A percentile compares a stretch with the other conserved stretches of the same genome.
These are phyloP conservation scores for Epirrita christyi DNA, from an alignment of 2,888 invertebrate species.

Conservation along the genomic window DNA sequence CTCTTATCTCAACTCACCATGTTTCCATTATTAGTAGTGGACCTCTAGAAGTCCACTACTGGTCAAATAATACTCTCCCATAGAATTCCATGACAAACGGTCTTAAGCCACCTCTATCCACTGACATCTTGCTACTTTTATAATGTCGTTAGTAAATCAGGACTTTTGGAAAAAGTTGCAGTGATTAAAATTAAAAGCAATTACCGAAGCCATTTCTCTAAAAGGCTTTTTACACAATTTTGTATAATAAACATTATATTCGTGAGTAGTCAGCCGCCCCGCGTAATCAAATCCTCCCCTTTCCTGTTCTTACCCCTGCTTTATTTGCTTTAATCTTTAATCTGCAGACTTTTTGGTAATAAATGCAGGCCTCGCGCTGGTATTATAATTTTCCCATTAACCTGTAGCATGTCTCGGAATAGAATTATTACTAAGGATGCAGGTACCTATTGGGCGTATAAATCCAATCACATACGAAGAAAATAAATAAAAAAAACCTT, in stretches of 20 bases:
- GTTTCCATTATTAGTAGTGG: too few relatives aligned
- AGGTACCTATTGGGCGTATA: too few relatives aligned
- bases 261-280: constrained; percentile 30
- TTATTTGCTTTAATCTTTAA: constrained; percentile 41
- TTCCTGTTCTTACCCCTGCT: constrained; percentile 38
- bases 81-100: too few relatives aligned
- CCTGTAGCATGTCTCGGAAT: constrained; percentile 16
- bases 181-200: neutral
- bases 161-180: neutral
- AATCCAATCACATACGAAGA: too few relatives aligned
- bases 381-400: constrained; percentile 33
- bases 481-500: too few relatives aligned
- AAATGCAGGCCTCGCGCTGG: constrained; percentile 18
- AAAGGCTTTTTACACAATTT: constrained; percentile 27
- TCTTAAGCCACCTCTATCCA: too few relatives aligned
- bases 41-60: too few relatives aligned
- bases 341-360: constrained; percentile 34
- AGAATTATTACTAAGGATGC: too few relatives aligned
- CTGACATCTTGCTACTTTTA: too few relatives aligned
- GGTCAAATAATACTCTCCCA: too few relatives aligned
- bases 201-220: neutral
- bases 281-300: constrained; percentile 41
- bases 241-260: constrained; percentile 37
- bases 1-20: too few relatives aligned
- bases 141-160: too few relatives aligned